A percentile compares a stretch with the other conserved stretches of the same genome.
phyloP scores from a whole-genome alignment of 2,113 vertebrate genomes.

The Dendrocopos noguchii region DNA sequence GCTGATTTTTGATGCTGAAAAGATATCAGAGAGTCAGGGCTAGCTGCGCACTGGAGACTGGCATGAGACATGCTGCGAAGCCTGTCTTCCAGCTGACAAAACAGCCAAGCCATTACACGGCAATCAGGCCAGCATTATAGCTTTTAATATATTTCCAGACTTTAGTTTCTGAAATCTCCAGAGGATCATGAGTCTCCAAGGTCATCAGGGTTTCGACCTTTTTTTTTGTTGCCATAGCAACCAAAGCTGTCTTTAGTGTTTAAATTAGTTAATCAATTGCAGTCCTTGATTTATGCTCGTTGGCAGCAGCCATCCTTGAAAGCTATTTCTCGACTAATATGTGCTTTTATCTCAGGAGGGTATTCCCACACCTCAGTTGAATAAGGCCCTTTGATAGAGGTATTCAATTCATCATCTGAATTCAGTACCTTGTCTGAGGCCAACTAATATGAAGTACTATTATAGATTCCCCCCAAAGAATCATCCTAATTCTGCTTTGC shows the following conservation, averaged over 20 bases:
- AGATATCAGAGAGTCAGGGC: not conserved
- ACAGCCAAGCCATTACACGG: slow-evolving; percentile 25
- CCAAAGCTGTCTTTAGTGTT: slow-evolving; percentile 64
- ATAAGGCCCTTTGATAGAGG: slow-evolving; percentile 24
- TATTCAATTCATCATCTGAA: slow-evolving; percentile 34
- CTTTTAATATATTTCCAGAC: slow-evolving; percentile 47
- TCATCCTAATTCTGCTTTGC: slow-evolving; percentile 36
- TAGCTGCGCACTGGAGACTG: slow-evolving; percentile 5
- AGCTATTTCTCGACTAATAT: slow-evolving; percentile 60
- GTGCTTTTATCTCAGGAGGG: slow-evolving; percentile 30
- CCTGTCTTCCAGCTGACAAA: slow-evolving; percentile 49
- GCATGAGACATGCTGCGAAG: not conserved
- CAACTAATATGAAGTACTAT: slow-evolving; percentile 40
- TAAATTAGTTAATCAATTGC: slow-evolving; percentile 72
- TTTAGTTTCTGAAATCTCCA: slow-evolving; percentile 36
- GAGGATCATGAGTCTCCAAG: slow-evolving; percentile 35
- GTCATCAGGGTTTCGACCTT: slow-evolving; percentile 53
- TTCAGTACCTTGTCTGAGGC: not conserved
- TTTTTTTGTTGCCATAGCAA: slow-evolving; percentile 69
- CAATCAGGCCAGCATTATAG: slow-evolving; percentile 38
- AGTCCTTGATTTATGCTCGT: slow-evolving; percentile 64
- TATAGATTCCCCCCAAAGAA: not conserved
- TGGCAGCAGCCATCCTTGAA: slow-evolving; percentile 61
- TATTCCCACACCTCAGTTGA: slow-evolving; percentile 23
- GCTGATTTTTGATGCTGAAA: slow-evolving; percentile 50